Evolutionary conservation across 2,888 invertebrate species (phyloP).

Genomic region (Meganola albula): DNA sequence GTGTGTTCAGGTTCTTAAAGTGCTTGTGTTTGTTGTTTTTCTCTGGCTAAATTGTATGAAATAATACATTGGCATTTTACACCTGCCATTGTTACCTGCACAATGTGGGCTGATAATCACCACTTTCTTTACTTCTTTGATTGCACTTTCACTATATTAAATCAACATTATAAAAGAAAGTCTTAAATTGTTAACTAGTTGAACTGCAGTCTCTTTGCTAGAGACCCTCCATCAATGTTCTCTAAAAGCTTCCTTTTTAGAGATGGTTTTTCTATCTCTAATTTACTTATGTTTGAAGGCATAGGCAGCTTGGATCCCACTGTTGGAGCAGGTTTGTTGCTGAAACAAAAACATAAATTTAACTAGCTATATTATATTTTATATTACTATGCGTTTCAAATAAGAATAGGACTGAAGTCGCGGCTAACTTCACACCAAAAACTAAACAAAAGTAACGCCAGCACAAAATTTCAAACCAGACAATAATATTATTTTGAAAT

Average conservation of each 20-base stretch:
- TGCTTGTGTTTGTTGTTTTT: too few relatives aligned
- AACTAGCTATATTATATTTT: too few relatives aligned
- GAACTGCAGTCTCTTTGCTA: conserved; percentile 84
- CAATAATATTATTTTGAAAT: too few relatives aligned
- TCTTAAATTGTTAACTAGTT: conserved; percentile 27
- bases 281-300: conserved; percentile 80
- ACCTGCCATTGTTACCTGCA: too few relatives aligned
- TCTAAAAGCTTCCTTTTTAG: conserved; percentile 87
- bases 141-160: conserved; percentile 47
- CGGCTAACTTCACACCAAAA: too few relatives aligned
- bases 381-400: too few relatives aligned
- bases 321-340: conserved; percentile 93
- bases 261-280: conserved; percentile 81
- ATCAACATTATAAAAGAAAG: conserved; percentile 27
- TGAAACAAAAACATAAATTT: conserved; percentile 51
- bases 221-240: conserved; percentile 81
- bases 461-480: too few relatives aligned
- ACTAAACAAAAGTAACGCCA: too few relatives aligned
- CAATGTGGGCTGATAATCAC: conserved; percentile 15
- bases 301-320: conserved; percentile 89
- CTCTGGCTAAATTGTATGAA: too few relatives aligned
- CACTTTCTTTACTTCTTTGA: conserved; percentile 24
- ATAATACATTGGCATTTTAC: too few relatives aligned
- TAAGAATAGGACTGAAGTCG: too few relatives aligned
- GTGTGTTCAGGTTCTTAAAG: too few relatives aligned